phyloP scores from a whole-genome alignment of 1,140 invertebrate genomes.

The Cydia splendana region DNA sequence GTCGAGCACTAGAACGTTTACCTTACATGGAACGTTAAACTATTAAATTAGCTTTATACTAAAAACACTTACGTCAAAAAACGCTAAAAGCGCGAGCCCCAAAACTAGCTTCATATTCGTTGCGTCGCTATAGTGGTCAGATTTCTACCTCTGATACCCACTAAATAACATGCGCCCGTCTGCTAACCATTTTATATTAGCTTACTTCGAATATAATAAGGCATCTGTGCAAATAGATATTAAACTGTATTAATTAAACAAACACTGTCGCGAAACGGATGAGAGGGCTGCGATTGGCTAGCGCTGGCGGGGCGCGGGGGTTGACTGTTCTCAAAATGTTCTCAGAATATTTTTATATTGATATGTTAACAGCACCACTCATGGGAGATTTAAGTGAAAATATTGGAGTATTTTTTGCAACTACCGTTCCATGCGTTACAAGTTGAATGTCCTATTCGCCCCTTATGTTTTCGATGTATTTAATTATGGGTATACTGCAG shows the following conservation, averaged over 20 bases:
- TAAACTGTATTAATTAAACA: constrained; percentile 9
- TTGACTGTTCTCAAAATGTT: neutral
- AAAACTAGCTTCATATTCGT: constrained; percentile 11
- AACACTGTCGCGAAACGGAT: neutral
- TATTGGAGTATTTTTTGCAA: too few relatives aligned
- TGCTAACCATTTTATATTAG: constrained; percentile 25
- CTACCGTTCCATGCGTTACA: too few relatives aligned
- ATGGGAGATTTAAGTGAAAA: too few relatives aligned
- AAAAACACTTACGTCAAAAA: constrained; percentile 16
- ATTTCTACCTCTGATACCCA: constrained; percentile 30
- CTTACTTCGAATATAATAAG: constrained; percentile 1
- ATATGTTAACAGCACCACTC: too few relatives aligned
- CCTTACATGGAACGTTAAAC: neutral
- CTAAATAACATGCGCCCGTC: neutral
- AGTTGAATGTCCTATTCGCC: too few relatives aligned
- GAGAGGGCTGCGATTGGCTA: neutral
- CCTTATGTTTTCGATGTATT: too few relatives aligned
- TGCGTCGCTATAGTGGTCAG: constrained; percentile 15
- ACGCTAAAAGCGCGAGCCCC: constrained; percentile 19
- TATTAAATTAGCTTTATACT: neutral
- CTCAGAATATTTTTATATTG: neutral
- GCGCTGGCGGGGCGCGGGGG: neutral
- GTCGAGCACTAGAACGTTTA: too few relatives aligned
- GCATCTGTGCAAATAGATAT: constrained; percentile 8
- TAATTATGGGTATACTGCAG: too few relatives aligned